Conservation (phyloP, 2,797 vertebrate species). For the Scomberomorus guttatus region DNA sequence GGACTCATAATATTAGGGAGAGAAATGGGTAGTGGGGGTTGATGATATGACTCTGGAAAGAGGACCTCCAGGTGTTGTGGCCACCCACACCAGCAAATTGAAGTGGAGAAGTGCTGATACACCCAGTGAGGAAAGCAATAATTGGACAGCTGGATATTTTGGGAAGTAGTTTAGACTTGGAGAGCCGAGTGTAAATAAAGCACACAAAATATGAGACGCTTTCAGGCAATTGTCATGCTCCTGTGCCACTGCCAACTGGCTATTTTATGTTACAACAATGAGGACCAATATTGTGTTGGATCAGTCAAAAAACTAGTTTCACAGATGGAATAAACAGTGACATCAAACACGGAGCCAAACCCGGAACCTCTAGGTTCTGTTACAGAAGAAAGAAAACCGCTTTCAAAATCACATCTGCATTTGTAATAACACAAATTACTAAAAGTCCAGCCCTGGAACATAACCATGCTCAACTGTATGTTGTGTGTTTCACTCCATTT, state of each 20-base stretch:
- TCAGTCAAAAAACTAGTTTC: slow-evolving; percentile 8
- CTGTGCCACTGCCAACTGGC: not conserved
- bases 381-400: slow-evolving; percentile 2
- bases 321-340: slow-evolving; percentile 4
- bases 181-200: slow-evolving; percentile 42
- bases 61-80: slow-evolving; percentile 45
- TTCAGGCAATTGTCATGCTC: slow-evolving; percentile 27
- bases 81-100: slow-evolving; percentile 27
- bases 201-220: slow-evolving; percentile 16
- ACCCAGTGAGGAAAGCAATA: slow-evolving; percentile 3
- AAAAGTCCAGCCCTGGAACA: not conserved
- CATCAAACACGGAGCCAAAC: not conserved
- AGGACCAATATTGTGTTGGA: slow-evolving; percentile 12
- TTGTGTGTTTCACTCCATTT: not conserved
- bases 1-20: slow-evolving; percentile 38
- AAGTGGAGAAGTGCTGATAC: slow-evolving; percentile 2
- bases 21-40: slow-evolving; percentile 22
- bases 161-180: slow-evolving; percentile 35
- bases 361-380: slow-evolving; percentile 3
- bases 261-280: slow-evolving; percentile 23
- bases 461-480: not conserved
- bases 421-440: slow-evolving; percentile 27
- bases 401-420: slow-evolving; percentile 23
- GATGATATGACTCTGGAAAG: slow-evolving; percentile 38
- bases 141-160: slow-evolving; percentile 35